These are phyloP conservation scores for Chaenodraco wilsoni DNA, from an alignment of 2,797 vertebrate genomes.

Conservation along the genomic window DNA sequence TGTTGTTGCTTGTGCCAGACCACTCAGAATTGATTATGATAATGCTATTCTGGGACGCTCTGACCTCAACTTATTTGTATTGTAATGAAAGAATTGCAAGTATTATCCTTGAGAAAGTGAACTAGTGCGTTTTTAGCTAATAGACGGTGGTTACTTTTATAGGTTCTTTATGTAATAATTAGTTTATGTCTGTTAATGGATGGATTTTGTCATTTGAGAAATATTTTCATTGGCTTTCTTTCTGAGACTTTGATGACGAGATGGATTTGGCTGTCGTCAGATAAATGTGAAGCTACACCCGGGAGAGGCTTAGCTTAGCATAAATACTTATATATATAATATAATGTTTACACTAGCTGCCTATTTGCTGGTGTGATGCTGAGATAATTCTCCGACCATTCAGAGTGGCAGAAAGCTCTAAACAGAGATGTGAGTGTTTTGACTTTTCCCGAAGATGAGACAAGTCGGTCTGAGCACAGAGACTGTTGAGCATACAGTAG, in stretches of 20 bases:
- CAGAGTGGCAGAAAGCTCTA: not conserved
- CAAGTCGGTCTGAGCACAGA: constrained; percentile 20
- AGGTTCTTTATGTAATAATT: not conserved
- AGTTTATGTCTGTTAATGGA: not conserved
- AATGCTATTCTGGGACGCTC: constrained; percentile 35
- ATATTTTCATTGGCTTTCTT: too few species aligned
- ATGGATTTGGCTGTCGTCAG: not conserved
- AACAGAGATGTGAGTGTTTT: constrained; percentile 10
- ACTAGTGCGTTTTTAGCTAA: not conserved
- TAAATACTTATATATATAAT: not conserved
- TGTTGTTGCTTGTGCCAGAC: constrained; percentile 13
- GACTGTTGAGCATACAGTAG: constrained; percentile 7
- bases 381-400: not conserved
- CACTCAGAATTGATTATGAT: constrained; percentile 48
- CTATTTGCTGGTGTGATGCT: not conserved
- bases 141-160: not conserved
- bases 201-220: constrained; percentile 1
- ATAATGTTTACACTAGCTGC: constrained; percentile 2
- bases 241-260: not conserved
- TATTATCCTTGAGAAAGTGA: constrained; percentile 17
- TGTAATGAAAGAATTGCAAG: constrained; percentile 9
- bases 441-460: constrained; percentile 32
- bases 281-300: not conserved
- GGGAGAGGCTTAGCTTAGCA: not conserved
- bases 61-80: constrained; percentile 44